These are phyloP conservation scores for Ophioninae sp. DNA, from an alignment of 2,888 invertebrate species.

Conservation along the genomic window DNA sequence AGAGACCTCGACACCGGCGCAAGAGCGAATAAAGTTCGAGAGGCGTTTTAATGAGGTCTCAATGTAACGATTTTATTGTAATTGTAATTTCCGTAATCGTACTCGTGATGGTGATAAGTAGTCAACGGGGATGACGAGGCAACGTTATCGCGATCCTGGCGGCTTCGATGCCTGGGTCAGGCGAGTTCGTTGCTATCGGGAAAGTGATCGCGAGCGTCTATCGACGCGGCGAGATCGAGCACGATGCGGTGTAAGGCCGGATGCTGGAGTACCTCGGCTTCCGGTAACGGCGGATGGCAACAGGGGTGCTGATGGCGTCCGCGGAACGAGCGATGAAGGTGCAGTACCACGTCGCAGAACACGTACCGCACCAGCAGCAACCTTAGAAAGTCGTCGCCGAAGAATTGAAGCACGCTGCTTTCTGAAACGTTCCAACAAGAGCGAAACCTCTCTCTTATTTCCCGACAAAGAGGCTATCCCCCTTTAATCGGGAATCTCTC, in stretches of 20 bases:
- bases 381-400: constrained; percentile 97
- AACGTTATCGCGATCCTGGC: constrained; percentile 74
- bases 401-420: constrained; percentile 87
- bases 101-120: constrained; percentile 79
- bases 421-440: constrained; percentile 70
- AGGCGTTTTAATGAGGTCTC: constrained; percentile 79
- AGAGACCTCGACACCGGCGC: constrained; percentile 42
- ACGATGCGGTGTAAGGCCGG: constrained; percentile 90
- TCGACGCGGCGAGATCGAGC: constrained; percentile 90
- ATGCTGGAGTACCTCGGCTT: constrained; percentile 92
- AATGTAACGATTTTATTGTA: constrained; percentile 80
- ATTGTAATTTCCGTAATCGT: constrained; percentile 80
- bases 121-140: constrained; percentile 71
- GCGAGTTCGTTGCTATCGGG: constrained; percentile 85
- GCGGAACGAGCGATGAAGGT: constrained; percentile 92
- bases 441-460: too few relatives aligned
- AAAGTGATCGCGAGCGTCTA: constrained; percentile 91
- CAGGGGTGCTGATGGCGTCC: constrained; percentile 93
- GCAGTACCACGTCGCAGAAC: constrained; percentile 95
- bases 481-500: background rate
- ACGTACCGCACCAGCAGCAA: constrained; percentile 93
- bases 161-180: constrained; percentile 84
- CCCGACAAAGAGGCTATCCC: too few relatives aligned
- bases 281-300: constrained; percentile 93
- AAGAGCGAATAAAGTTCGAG: constrained; percentile 66